These are phyloP conservation scores for Amphipoea oculea DNA, from an alignment of 2,888 invertebrate genomes.

Conservation along the genomic window DNA sequence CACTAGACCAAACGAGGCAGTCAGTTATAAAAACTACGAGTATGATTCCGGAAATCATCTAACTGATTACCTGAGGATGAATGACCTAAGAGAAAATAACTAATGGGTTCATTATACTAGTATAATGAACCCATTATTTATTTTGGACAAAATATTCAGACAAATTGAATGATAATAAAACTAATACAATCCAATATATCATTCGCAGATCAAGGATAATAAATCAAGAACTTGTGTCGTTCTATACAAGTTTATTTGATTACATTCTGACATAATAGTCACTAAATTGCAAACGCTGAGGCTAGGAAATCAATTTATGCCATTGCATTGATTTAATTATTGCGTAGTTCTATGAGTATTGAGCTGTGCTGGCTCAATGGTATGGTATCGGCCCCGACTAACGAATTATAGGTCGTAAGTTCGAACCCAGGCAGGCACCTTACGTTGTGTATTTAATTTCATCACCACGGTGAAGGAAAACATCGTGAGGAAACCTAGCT, in stretches of 20 bases:
- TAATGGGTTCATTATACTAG: no score
- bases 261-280: not conserved
- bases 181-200: constrained; percentile 35
- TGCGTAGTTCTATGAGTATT: not conserved
- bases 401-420: no score
- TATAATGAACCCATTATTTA: constrained; percentile 24
- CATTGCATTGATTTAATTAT: not conserved
- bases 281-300: not conserved
- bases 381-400: no score
- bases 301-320: not conserved
- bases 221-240: constrained; percentile 21
- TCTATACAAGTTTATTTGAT: constrained; percentile 20
- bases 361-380: no score
- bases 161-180: constrained; percentile 45
- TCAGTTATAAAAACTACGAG: not conserved
- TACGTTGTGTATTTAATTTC: no score
- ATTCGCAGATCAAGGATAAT: constrained; percentile 31
- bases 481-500: no score
- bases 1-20: not conserved
- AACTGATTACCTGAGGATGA: not conserved
- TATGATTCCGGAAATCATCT: not conserved
- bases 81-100: not conserved
- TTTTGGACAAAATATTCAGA: constrained; percentile 24
- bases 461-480: no score
- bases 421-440: no score